A percentile compares a stretch with the other conserved stretches of the same genome.
phyloP scores from a whole-genome alignment of 2,113 vertebrate species.

The Gavia stellata region DNA sequence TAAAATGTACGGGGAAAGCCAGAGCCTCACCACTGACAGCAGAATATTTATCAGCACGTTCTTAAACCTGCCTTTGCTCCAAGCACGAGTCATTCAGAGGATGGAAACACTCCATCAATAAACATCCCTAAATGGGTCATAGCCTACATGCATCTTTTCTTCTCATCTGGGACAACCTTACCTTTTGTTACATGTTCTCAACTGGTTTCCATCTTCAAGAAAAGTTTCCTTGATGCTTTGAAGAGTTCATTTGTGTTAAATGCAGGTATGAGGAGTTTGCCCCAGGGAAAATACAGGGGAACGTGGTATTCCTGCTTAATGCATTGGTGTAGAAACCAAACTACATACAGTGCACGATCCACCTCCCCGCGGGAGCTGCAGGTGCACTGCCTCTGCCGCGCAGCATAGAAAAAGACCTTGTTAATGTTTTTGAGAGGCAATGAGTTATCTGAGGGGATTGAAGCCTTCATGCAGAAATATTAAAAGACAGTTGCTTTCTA shows the following conservation, averaged over 20 bases:
- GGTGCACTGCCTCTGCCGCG: too few relatives aligned
- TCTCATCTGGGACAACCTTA: neutral
- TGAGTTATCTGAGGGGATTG: neutral
- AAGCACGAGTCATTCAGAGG: fast-evolving
- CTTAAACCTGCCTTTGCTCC: neutral
- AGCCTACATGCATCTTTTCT: neutral
- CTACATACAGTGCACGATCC: neutral
- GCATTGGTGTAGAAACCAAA: neutral
- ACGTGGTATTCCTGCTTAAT: neutral
- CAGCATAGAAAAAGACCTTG: neutral
- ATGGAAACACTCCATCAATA: neutral
- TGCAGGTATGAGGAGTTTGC: neutral
- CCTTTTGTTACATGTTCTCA: neutral
- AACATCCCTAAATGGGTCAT: neutral
- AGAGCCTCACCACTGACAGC: fast-evolving
- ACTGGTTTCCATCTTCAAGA: neutral
- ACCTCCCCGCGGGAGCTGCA: neutral
- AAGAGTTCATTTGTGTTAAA: neutral
- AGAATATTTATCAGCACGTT: neutral
- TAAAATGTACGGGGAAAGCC: neutral
- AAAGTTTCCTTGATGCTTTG: neutral
- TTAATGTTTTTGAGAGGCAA: neutral
- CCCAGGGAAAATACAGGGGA: neutral
- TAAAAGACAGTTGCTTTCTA: neutral
- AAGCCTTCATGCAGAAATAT: neutral